Conservation (phyloP, 2,797 vertebrate species). For the Myiotriccus ornatus region DNA sequence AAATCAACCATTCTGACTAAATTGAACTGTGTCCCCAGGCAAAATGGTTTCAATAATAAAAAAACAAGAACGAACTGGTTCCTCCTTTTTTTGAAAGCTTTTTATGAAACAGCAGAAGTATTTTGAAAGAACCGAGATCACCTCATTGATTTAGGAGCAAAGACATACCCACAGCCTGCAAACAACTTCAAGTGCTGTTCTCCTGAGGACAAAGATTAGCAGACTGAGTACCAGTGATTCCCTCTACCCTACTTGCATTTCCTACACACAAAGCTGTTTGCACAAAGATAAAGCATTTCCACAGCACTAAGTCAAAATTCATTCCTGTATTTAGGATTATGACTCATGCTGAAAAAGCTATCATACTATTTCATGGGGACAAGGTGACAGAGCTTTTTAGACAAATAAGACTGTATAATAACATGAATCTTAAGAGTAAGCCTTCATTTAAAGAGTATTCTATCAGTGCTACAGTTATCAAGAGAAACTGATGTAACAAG, state of each 20-base stretch:
- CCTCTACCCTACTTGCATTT: neutral
- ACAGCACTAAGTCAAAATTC: conserved; percentile 16
- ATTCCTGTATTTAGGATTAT: conserved; percentile 32
- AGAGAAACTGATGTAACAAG: neutral
- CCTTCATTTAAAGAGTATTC: neutral
- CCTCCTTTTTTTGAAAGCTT: neutral
- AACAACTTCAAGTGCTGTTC: neutral
- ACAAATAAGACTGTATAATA: neutral
- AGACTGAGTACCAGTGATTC: neutral
- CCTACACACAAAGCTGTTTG: neutral
- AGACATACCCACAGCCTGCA: neutral
- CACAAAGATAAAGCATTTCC: conserved; percentile 23
- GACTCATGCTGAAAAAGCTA: conserved; percentile 39
- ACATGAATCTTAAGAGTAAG: neutral
- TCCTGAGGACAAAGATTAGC: neutral
- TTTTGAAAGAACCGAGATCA: neutral
- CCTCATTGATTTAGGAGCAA: neutral
- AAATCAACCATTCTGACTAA: neutral
- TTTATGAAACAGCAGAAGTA: neutral
- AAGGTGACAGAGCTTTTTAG: neutral
- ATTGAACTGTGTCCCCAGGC: neutral
- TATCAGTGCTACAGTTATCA: neutral
- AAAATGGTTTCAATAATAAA: conserved; percentile 22
- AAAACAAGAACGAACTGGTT: neutral
- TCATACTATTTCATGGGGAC: neutral